Base-by-base conservation (phyloP, 2,888 invertebrate genomes). In the Pecten maximus region DNA sequence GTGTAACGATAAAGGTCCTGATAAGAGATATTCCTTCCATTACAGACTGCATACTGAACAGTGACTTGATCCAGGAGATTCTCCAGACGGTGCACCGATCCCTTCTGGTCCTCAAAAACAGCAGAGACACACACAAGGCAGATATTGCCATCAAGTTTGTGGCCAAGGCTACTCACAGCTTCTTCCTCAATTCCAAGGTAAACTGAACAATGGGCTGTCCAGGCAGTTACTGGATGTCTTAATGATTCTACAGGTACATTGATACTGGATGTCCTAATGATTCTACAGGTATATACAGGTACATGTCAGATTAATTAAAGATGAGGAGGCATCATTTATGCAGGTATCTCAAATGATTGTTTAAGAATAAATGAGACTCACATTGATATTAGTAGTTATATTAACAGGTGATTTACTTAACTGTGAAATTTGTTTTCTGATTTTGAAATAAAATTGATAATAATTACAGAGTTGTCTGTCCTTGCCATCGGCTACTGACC, bases 131-230 rank as follows among this genome's bases (percentile, higher is more conserved):
- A 16, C 91, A 93, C 74, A 93, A 93, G 50, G 92, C 93, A 0
- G 93, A 94, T 88, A 89, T 91, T 40, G 94, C 95, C 40, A 92
- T 96, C 40, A 91, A 92, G 50, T 96, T 96, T 94, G 95, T 96
- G 35, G 93, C 95, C 90, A 94, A 94, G 90, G 94, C 95, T 40
- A 93, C 94, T 15, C 88, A 90, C 28, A 95, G 93, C 88, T 95
- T 96, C 92, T 96, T 95, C 91, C 90, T 93, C 39, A 94, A 94
- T 89, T 93, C 95, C 87, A 93, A 94, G 93, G 95, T 95, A 92
- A 87, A 60, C n/a, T 28, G 10, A n/a, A n/a, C n/a, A 6, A 93
- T 91, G 19, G 35, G 35, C 0, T 48, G 6, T 88, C 10, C 19
- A n/a, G n/a, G n/a, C n/a, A n/a, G n/a, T n/a, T n/a, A n/a, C n/a